phyloP scores from a whole-genome alignment of 2,797 vertebrate genomes.

The Heliangelus exortis region DNA sequence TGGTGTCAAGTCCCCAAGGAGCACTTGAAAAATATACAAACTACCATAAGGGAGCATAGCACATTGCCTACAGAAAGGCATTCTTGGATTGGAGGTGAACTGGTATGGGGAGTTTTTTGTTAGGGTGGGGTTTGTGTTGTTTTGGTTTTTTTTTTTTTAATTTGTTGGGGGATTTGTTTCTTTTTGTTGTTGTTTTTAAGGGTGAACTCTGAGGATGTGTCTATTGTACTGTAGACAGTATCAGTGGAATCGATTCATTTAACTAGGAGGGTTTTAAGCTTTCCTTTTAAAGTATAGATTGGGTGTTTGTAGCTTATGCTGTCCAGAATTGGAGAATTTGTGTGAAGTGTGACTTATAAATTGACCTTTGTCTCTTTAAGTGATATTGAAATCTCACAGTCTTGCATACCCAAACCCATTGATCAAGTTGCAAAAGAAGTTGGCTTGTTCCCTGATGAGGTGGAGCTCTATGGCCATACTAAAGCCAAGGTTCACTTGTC shows the following conservation, averaged over 20 bases:
- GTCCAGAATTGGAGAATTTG: fast-evolving
- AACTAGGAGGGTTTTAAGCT: neutral
- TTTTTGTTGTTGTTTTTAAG: too few species aligned
- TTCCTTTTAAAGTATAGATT: neutral
- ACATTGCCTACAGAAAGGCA: neutral
- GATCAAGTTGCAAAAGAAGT: constrained; percentile 86
- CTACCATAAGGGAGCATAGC: neutral
- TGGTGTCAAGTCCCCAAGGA: neutral
- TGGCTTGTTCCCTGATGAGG: constrained; percentile 89
- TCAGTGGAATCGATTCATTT: neutral
- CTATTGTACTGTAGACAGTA: neutral
- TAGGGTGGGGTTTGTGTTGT: neutral
- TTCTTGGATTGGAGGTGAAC: neutral
- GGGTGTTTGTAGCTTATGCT: neutral
- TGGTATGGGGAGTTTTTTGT: neutral
- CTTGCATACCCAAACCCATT: constrained; percentile 88
- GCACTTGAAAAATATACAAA: neutral
- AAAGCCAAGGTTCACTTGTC: constrained; percentile 94
- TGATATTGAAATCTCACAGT: constrained; percentile 93
- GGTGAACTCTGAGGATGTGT: neutral
- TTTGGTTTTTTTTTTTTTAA: neutral
- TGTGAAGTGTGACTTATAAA: neutral
- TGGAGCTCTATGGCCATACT: constrained; percentile 91
- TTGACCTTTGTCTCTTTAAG: constrained; percentile 71
- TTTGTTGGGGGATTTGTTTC: neutral